Evolutionary conservation across 2,113 vertebrate species (phyloP).

Genomic region (Pomatostomus ruficeps): DNA sequence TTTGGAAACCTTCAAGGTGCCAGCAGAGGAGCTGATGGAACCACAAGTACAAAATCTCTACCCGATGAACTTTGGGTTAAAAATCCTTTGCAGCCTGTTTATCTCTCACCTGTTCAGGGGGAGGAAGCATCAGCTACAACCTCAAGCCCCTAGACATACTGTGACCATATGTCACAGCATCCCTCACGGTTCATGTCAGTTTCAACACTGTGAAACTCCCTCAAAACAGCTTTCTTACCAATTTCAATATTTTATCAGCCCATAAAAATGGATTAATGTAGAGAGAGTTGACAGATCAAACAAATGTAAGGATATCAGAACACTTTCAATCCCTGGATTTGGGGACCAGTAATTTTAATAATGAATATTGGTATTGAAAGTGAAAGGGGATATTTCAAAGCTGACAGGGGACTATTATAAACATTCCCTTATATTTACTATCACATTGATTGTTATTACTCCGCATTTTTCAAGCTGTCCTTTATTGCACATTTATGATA

Average conservation of each 20-base stretch:
- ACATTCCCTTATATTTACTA: background rate
- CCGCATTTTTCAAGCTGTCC: background rate
- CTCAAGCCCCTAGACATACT: background rate
- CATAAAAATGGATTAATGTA: background rate
- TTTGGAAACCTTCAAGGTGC: background rate
- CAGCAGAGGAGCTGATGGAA: background rate
- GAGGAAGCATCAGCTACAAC: background rate
- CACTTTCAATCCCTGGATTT: background rate
- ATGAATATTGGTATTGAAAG: background rate
- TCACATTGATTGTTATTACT: background rate
- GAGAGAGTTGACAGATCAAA: background rate
- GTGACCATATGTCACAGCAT: background rate
- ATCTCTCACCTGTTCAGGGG: background rate
- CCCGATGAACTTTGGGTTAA: background rate
- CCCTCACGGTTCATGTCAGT: background rate
- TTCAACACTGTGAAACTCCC: background rate
- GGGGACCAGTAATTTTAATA: background rate
- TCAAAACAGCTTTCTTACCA: background rate
- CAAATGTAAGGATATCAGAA: background rate
- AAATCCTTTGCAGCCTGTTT: background rate
- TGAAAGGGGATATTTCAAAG: background rate
- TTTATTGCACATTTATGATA: background rate
- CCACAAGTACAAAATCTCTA: background rate
- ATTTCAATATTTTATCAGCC: background rate
- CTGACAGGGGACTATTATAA: background rate